Evolutionary conservation across 2,888 invertebrate genomes (phyloP), one percentile per base, ranked within the genome.

Genomic region (Linyphia triangularis): DNA sequence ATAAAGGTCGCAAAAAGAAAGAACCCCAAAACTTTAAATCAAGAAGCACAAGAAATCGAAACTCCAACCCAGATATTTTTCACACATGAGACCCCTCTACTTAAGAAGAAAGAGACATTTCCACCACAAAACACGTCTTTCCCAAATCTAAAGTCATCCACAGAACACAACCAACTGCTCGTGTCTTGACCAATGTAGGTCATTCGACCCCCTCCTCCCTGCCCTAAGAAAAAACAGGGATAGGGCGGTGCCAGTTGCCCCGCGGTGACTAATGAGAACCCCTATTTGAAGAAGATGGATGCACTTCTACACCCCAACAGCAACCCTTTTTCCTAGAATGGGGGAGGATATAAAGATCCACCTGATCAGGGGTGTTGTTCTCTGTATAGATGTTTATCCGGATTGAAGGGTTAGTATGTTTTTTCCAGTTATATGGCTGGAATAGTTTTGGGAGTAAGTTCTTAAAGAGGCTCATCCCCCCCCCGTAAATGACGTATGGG

Each of bases 181-280:
- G 70, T 43, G 61, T 61, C 51, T 61, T 16, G 24, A 33, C n/a
- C 37, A 37, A 79, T 86, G 79, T 73, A 86, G 85, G 85, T 72
- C 86, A 73, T 28, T 75, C 61, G 61, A 79, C 81, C 86, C 69
- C 37, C n/a, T 86, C 61, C 37, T 19, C 63, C 51, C 22, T 63
- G 7, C 40, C 33, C 51, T 79, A 43, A 24, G 61, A 40, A 16
- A 75, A 30, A 65, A 88, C 88, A 88, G 40, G 88, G 61, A 43
- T 75, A 75, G 75, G 88, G 88, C 77, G 83, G 88, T 37, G 43
- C 70, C 77, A 9, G 10, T 51, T 67, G 65, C 86, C 81, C 86
- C 13, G 30, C 3, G n/a, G 57, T 67, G 65, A 88, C 77, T 88
- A 88, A 88, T 82, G 88, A 82, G 82, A 24, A 37, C 0, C 26